Evolutionary conservation across 2,888 invertebrate species (phyloP).

Genomic region (Chrysolina haemoptera): DNA sequence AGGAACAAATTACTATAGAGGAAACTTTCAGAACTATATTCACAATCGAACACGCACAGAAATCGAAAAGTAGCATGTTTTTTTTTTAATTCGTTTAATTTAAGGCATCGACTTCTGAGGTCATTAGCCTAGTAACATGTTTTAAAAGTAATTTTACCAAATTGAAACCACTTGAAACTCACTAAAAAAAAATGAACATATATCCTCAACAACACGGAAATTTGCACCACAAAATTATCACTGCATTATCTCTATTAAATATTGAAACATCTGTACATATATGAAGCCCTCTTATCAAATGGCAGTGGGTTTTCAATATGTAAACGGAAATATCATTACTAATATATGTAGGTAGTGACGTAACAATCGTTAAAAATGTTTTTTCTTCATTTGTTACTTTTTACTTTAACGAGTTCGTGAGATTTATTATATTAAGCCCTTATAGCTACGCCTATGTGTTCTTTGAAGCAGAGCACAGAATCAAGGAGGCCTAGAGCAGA

Average conservation of each 20-base stretch:
- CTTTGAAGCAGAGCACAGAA: slow-evolving; percentile 48
- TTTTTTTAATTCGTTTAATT: too few relatives aligned
- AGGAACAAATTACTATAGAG: too few relatives aligned
- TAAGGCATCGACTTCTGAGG: too few relatives aligned
- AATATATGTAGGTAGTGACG: background rate
- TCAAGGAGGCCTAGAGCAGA: slow-evolving; percentile 58
- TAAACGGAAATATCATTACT: background rate
- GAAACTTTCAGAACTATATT: too few relatives aligned
- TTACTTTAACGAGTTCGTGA: background rate
- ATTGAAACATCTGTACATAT: slow-evolving; percentile 7
- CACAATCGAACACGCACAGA: too few relatives aligned
- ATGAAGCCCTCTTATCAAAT: slow-evolving; percentile 8
- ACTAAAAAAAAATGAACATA: background rate
- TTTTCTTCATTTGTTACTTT: background rate
- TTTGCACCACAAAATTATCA: slow-evolving; percentile 10
- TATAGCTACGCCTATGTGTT: slow-evolving; percentile 47
- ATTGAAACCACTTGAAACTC: background rate
- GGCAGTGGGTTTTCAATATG: background rate
- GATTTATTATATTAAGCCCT: slow-evolving; percentile 23
- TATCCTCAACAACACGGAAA: background rate
- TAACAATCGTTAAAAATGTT: background rate
- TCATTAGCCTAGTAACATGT: too few relatives aligned
- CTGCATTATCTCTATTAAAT: slow-evolving; percentile 2
- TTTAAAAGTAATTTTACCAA: too few relatives aligned
- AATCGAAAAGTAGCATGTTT: too few relatives aligned